These are phyloP conservation scores for Crossaster papposus DNA, from an alignment of 53 echinoderm and acorn worm species.

Conservation along the genomic window DNA sequence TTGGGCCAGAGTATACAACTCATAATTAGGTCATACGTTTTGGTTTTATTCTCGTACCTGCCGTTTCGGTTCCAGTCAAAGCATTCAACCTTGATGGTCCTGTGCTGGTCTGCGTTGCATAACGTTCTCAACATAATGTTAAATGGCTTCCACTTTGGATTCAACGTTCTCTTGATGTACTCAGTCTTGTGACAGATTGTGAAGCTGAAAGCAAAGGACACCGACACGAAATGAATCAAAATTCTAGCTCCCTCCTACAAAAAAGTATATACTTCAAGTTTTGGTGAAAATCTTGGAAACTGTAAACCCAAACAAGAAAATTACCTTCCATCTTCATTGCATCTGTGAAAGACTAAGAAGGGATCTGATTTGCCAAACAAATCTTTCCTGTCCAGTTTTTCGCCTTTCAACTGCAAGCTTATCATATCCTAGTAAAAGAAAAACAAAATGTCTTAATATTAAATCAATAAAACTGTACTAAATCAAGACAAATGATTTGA, in stretches of 20 bases:
- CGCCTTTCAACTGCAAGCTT: constrained; percentile 74
- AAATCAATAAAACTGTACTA: not conserved
- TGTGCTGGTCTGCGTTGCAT: constrained; percentile 89
- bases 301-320: too few species aligned
- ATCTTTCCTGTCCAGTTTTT: constrained; percentile 89
- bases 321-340: constrained; percentile 88
- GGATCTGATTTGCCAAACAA: constrained; percentile 95
- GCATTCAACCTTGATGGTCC: constrained; percentile 91
- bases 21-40: too few species aligned
- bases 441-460: not conserved
- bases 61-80: constrained; percentile 96
- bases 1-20: too few species aligned
- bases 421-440: constrained; percentile 80
- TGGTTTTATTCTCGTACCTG: constrained; percentile 55
- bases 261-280: too few species aligned
- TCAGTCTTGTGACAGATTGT: constrained; percentile 93
- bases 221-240: not conserved
- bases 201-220: constrained; percentile 56
- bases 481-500: not conserved
- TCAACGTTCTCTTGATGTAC: constrained; percentile 90
- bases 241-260: not conserved
- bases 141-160: constrained; percentile 82
- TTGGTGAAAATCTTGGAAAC: too few species aligned
- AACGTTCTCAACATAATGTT: constrained; percentile 74
- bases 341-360: constrained; percentile 83